phyloP scores from a whole-genome alignment of 2,113 vertebrate genomes.

The Platysternon megacephalum region DNA sequence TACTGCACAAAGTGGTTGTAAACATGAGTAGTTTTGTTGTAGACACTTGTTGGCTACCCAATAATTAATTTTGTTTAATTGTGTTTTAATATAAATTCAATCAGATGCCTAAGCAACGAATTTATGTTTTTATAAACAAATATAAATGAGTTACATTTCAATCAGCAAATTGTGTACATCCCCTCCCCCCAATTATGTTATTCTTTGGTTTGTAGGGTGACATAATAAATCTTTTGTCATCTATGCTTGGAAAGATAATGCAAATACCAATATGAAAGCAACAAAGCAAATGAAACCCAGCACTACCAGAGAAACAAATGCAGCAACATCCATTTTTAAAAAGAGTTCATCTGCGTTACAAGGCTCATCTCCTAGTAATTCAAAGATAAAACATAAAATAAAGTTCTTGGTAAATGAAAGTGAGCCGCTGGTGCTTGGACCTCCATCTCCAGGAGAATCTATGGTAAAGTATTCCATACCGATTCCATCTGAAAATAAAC shows the following conservation, averaged over 20 bases:
- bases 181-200: neutral
- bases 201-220: neutral
- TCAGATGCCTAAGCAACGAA: neutral
- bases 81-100: neutral
- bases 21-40: neutral
- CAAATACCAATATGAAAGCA: neutral
- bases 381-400: neutral
- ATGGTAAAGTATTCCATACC: neutral
- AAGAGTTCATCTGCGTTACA: neutral
- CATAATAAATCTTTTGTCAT: neutral
- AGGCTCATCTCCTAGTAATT: neutral
- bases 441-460: neutral
- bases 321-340: neutral
- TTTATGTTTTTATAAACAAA: neutral
- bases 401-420: neutral
- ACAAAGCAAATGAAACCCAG: neutral
- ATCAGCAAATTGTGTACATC: neutral
- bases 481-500: slow-evolving; percentile 12
- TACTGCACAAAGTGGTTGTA: neutral
- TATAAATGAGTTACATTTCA: neutral
- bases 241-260: neutral
- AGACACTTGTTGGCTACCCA: neutral
- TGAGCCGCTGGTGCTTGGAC: neutral
- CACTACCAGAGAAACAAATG: neutral
- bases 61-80: neutral